Evolutionary conservation across 2,888 invertebrate species (phyloP), one percentile per base, ranked within the genome.

Genomic region (Trichopoda pennipes): DNA sequence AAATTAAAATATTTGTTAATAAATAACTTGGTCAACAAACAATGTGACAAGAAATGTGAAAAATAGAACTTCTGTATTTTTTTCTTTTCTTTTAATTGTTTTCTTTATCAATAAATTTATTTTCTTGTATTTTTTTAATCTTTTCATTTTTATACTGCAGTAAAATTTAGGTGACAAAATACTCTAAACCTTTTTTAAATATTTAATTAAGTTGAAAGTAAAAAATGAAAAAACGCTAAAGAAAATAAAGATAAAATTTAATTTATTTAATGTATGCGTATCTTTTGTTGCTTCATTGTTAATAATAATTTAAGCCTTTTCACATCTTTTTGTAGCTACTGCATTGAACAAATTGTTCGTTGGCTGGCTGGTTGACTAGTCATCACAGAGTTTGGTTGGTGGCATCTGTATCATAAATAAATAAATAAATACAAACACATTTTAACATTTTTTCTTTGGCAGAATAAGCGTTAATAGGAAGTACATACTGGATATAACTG

Each of bases 281-380:
- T 35, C 14, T 56, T 19, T 58, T 49, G 21, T 47, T 69, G 56
- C 63, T 55, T 19, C 16, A 51, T 47, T 38, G 47, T 63, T 74
- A 80, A 79, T 84, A 85, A 82, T 60, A 79, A 84, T 74, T 83
- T 85, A 85, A 85, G 85, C 84, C 78, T 83, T 85, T 85, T 85
- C 85, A 85, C 84, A 84, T 84, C 84, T 85, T 81, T 80, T 77
- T 56, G 38, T 78, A 44, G 85, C 85, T 85, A 85, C 85, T 85
- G 85, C 81, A 80, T 73, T 74, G 53, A 69, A 21, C 17, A 19
- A 19, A 8, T 64, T 16, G 63, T 35, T 19, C 49, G 12, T 16
- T 51, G n/a, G 12, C 10, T 42, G 7, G 28, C 8, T 64, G 19
- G 63, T 35, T n/a, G 56, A 9, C 7, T 51, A 6, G 2, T 16